Conservation (phyloP, 2,113 vertebrate genomes). For the Nasalis larvatus region DNA sequence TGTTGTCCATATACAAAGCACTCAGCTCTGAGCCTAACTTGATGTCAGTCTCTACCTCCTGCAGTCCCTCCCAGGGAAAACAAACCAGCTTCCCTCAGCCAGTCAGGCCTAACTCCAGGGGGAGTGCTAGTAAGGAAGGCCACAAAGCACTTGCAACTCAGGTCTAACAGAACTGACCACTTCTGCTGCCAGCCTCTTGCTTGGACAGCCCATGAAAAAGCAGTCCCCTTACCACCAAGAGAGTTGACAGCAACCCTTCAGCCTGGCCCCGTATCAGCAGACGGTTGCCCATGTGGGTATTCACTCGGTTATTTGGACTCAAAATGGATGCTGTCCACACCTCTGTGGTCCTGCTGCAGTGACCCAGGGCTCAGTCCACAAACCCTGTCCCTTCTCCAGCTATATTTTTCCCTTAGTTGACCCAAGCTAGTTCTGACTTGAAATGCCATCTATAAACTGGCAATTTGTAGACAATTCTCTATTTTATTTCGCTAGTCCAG, state of each 20-base stretch:
- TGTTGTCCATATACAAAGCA: background rate
- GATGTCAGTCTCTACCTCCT: background rate
- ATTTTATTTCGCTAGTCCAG: conserved; percentile 11
- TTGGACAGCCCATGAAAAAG: background rate
- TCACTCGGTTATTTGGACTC: background rate
- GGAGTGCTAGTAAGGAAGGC: background rate
- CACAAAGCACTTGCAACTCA: background rate
- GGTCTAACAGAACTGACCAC: background rate
- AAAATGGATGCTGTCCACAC: background rate
- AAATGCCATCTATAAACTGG: conserved; percentile 15
- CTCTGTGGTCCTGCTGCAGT: background rate
- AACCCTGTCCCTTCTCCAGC: background rate
- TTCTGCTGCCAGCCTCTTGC: background rate
- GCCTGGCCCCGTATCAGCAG: background rate
- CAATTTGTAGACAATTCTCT: conserved; percentile 8
- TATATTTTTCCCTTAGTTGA: background rate
- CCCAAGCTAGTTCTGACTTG: background rate
- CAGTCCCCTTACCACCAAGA: background rate
- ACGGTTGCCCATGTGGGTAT: background rate
- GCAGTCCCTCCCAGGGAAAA: background rate
- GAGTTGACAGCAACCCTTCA: background rate
- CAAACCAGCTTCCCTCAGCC: background rate
- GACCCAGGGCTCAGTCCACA: background rate
- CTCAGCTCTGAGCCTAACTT: background rate
- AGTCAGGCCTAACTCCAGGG: background rate